Evolutionary conservation across 2,888 invertebrate species (phyloP), one percentile per base, ranked within the genome.

Genomic region (Leptinotarsa tumamoca): DNA sequence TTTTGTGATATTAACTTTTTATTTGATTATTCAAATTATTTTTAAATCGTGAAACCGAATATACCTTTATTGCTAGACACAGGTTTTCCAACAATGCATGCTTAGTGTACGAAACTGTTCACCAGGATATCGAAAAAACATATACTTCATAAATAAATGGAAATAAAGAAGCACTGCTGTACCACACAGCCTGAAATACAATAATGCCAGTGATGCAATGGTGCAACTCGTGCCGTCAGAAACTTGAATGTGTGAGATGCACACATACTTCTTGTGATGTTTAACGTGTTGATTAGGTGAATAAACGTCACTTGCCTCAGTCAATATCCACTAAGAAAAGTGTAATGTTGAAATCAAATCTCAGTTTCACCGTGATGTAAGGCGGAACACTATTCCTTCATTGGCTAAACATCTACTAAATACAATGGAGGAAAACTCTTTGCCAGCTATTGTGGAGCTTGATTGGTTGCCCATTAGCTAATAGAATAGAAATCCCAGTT

Each of bases 241-340:
- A 58, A 23, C 58, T 58, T 58, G 14, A 58, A 21, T 13, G 21
- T 58, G 58, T 58, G 21, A 58, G 58, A 58, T 58, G 58, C 27
- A 27, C 27, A 27, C 27, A 4, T 27, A 4, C 21, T 21, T 33
- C 58, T 18, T 21, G 21, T 58, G 23, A 33, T 18, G 52, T 52
- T 52, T 52, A 52, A 52, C 52, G 4, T 52, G 52, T 52, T 52
- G 15, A 33, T 5, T 5, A 33, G 33, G 5, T 33, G 33, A 33
- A 33, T 33, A 33, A 33, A 33, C 4, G 5, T 33, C 33, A 33
- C 27, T 27, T 27, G 4, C 33, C 33, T 33, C 33, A 33, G 5
- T 33, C 33, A 33, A 4, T 33, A 33, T 33, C 33, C 33, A 33
- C 0, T 27, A 27, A 27, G 4, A 27, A 27, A 27, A 27, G 33